These are phyloP conservation scores for Dendrocincla tyrannina DNA, from an alignment of 2,797 vertebrate species.

Conservation along the genomic window DNA sequence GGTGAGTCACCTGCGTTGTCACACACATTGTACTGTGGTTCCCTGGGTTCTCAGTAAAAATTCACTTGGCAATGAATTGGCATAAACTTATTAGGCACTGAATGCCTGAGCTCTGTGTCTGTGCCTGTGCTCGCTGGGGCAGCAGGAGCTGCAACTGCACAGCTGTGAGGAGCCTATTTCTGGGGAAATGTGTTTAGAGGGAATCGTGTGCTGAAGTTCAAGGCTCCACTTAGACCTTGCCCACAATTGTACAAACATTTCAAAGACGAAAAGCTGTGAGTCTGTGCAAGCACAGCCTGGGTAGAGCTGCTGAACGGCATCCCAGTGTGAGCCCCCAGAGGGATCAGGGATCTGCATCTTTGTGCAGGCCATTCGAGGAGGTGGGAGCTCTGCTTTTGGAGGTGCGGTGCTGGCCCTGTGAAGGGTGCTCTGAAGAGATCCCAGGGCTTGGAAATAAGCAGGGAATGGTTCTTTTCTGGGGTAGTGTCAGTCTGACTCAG, in stretches of 20 bases:
- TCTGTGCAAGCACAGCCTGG: neutral
- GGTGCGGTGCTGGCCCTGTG: neutral
- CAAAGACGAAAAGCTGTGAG: neutral
- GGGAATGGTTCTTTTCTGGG: neutral
- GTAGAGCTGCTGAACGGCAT: neutral
- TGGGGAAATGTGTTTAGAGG: neutral
- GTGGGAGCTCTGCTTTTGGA: neutral
- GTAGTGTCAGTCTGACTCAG: neutral
- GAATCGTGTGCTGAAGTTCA: neutral
- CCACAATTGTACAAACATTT: neutral
- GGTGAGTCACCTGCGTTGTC: conserved; percentile 27
- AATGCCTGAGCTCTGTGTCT: neutral
- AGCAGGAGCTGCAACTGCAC: neutral
- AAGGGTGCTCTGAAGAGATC: neutral
- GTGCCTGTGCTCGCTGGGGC: neutral
- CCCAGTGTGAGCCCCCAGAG: neutral
- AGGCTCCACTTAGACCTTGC: neutral
- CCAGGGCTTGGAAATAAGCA: neutral
- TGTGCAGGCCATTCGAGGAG: rapidly evolving
- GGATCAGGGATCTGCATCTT: neutral
- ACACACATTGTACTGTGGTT: neutral
- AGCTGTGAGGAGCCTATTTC: conserved; percentile 5
- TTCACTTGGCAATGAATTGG: neutral
- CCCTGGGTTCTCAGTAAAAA: neutral
- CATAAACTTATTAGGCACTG: neutral